Evolutionary conservation across 1,140 invertebrate species (phyloP).

Genomic region (Wasmannia auropunctata): DNA sequence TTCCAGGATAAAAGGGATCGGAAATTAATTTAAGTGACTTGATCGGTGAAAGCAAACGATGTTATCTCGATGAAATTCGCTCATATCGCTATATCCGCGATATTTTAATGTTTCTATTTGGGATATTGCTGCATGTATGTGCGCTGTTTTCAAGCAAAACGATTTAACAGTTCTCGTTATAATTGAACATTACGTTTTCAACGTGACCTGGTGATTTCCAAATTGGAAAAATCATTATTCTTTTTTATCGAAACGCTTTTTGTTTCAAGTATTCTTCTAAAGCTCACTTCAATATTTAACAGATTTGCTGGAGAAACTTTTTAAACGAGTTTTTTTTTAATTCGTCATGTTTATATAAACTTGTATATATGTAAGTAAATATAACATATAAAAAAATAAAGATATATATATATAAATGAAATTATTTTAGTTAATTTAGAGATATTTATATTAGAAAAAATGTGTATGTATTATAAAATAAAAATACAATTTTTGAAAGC

Average conservation of each 20-base stretch:
- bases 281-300: background rate
- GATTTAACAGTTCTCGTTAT: background rate
- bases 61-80: conserved; percentile 38
- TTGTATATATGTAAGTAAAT: background rate
- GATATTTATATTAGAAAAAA: background rate
- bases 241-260: background rate
- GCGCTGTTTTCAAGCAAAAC: background rate
- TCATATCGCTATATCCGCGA: background rate
- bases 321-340: too few species aligned
- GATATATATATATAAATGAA: too few species aligned
- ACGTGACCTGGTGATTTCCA: background rate
- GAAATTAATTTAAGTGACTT: conserved; percentile 54
- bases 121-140: background rate
- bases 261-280: background rate
- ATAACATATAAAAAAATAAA: too few species aligned
- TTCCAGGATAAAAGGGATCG: conserved; percentile 41
- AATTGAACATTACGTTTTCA: conserved; percentile 38
- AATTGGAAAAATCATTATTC: background rate
- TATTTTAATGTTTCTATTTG: conserved; percentile 29
- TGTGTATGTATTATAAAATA: background rate
- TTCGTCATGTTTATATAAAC: background rate
- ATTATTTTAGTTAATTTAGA: background rate
- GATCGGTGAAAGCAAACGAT: conserved; percentile 36
- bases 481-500: background rate
- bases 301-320: background rate